Conservation (phyloP, 2,797 vertebrate genomes). For the Myioborus miniatus region DNA sequence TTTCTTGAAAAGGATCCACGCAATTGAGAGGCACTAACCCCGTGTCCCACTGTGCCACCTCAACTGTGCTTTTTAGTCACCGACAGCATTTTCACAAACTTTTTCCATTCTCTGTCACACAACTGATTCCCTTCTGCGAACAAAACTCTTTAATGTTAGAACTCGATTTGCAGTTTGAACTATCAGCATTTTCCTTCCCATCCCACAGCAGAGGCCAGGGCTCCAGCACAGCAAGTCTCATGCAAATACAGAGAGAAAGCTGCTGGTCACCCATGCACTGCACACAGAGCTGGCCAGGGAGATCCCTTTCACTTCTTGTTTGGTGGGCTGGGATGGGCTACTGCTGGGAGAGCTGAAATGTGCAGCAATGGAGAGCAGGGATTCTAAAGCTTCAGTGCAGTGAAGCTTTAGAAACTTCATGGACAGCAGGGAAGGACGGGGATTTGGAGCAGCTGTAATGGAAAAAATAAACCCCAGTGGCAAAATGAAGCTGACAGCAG, state of each 20-base stretch:
- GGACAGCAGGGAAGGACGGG: neutral
- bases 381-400: fast-evolving
- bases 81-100: fast-evolving
- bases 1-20: neutral
- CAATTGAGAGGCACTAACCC: neutral
- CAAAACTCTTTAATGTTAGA: neutral
- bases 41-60: neutral
- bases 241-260: fast-evolving
- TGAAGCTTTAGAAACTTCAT: neutral
- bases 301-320: neutral
- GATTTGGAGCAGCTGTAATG: neutral
- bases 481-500: neutral
- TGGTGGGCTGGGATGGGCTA: neutral
- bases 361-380: neutral
- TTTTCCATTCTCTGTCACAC: neutral
- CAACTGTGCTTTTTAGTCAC: neutral
- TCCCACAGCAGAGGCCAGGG: neutral
- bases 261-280: fast-evolving
- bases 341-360: neutral
- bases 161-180: neutral
- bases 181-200: neutral
- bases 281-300: fast-evolving
- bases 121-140: fast-evolving
- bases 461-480: neutral
- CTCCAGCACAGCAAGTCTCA: neutral